Evolutionary conservation across 2,113 vertebrate species (phyloP).

Genomic region (Coregonus clupeaformis): DNA sequence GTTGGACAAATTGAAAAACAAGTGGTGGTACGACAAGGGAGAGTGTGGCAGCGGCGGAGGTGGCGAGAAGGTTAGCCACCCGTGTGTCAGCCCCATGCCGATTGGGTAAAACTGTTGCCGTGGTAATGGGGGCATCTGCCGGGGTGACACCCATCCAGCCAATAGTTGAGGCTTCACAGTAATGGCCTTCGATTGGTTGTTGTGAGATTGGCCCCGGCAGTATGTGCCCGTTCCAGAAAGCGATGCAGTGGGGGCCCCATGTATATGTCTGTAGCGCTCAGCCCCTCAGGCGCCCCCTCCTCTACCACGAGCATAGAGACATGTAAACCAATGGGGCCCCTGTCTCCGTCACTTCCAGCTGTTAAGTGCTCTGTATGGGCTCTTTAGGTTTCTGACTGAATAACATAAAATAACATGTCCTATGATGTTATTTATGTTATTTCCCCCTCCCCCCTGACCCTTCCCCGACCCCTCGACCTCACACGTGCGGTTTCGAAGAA

Average conservation of each 20-base stretch:
- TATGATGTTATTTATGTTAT: slow-evolving; percentile 99
- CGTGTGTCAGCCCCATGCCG: slow-evolving; percentile 86
- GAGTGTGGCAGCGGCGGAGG: slow-evolving; percentile 99
- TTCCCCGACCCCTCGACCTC: slow-evolving; percentile 7
- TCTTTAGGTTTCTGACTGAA: slow-evolving; percentile 86
- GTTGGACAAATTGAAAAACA: slow-evolving; percentile 99
- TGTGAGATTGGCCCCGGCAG: slow-evolving; percentile 84
- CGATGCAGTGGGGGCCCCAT: slow-evolving; percentile 91
- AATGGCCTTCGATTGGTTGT: slow-evolving; percentile 77
- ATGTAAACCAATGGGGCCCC: slow-evolving; percentile 84
- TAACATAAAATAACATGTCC: slow-evolving; percentile 99
- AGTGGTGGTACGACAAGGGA: slow-evolving; percentile 99
- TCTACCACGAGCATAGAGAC: slow-evolving; percentile 79
- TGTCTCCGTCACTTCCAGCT: slow-evolving; percentile 90
- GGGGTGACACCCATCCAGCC: slow-evolving; percentile 65
- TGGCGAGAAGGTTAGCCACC: slow-evolving; percentile 99
- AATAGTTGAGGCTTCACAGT: slow-evolving; percentile 92
- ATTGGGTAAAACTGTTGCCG: slow-evolving; percentile 87
- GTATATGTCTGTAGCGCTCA: slow-evolving; percentile 79
- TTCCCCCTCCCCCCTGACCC: slow-evolving; percentile 75
- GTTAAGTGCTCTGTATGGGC: slow-evolving; percentile 85
- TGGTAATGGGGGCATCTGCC: slow-evolving; percentile 96
- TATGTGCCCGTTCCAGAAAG: slow-evolving; percentile 94
- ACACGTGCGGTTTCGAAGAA: slow-evolving; percentile 86
- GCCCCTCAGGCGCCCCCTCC: slow-evolving; percentile 30